These are phyloP conservation scores for Chaitophorus viminalis DNA, from an alignment of 2,888 invertebrate genomes.

Conservation along the genomic window DNA sequence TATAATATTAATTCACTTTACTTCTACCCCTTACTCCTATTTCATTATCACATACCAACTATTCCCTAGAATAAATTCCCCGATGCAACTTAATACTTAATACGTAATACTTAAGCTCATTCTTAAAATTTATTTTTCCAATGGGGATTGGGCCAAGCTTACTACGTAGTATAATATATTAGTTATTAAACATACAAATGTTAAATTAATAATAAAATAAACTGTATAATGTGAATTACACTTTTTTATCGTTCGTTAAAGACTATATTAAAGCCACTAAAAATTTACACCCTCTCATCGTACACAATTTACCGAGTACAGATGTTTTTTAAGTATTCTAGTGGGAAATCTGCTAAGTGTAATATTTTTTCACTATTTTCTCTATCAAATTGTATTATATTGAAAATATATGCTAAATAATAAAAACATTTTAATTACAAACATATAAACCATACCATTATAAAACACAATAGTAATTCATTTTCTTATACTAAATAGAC, in stretches of 20 bases:
- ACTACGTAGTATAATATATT: background rate
- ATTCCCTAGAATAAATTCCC: background rate
- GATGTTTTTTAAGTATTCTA: conserved; percentile 19
- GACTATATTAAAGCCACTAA: background rate
- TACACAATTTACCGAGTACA: background rate
- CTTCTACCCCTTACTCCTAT: too few relatives aligned
- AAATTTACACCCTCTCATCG: background rate
- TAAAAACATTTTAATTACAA: background rate
- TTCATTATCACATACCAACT: background rate
- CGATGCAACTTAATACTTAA: background rate
- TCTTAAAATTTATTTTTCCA: background rate
- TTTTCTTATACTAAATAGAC: too few relatives aligned
- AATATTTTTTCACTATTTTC: background rate
- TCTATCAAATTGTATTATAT: background rate
- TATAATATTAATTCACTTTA: too few relatives aligned
- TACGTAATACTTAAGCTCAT: too few relatives aligned
- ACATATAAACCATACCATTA: background rate
- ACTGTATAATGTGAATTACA: background rate
- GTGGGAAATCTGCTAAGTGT: background rate
- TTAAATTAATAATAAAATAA: background rate
- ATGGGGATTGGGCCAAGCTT: background rate
- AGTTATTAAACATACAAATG: background rate
- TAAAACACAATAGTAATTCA: background rate
- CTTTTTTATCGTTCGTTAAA: background rate
- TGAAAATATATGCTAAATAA: conserved; percentile 19